phyloP scores from a whole-genome alignment of 2,113 vertebrate genomes.

The Pelecanus crispus region DNA sequence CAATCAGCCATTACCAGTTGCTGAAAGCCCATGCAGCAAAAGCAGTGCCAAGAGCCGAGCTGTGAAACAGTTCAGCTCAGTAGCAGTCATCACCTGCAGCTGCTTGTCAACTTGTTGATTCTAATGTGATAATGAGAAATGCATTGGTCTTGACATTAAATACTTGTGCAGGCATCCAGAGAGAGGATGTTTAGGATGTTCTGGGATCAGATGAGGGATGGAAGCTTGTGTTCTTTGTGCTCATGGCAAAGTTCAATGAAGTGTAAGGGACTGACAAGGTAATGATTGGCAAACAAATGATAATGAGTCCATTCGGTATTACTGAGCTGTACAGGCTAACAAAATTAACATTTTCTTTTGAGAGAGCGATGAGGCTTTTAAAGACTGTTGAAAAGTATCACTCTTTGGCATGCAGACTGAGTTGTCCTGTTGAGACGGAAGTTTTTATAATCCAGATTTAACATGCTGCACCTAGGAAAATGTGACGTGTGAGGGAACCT shows the following conservation, averaged over 20 bases:
- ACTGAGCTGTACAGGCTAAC: background rate
- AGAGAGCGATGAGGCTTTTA: background rate
- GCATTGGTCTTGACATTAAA: background rate
- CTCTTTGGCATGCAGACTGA: background rate
- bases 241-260: background rate
- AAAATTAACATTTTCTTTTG: conserved; percentile 1
- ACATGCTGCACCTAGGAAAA: background rate
- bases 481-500: background rate
- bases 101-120: conserved; percentile 10
- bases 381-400: background rate
- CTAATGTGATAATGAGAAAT: conserved; percentile 7
- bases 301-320: background rate
- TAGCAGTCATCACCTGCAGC: conserved; percentile 27
- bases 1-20: background rate
- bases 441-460: background rate
- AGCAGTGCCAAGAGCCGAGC: background rate
- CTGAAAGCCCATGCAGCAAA: background rate
- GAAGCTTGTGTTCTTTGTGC: background rate
- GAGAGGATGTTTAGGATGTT: background rate
- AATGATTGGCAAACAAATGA: background rate
- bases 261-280: background rate
- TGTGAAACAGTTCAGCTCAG: background rate
- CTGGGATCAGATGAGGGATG: background rate
- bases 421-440: background rate
- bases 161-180: background rate